These are phyloP conservation scores for Trididemnum nubilum DNA, from an alignment of 23 tunicate species.

Conservation along the genomic window DNA sequence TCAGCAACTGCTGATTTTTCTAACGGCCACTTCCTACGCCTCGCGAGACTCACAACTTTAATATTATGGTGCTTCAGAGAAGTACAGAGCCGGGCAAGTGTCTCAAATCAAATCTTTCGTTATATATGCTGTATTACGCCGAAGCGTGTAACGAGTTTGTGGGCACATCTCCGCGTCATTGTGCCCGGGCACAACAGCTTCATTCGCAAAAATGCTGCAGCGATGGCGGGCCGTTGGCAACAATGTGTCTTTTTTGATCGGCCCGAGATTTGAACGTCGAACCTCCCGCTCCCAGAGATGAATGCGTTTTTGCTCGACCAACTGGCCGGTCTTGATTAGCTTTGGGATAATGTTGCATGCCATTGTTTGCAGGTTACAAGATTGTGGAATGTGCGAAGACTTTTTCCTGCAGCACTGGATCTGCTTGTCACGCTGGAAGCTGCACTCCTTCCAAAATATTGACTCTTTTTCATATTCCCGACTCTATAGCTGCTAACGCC, in stretches of 20 bases:
- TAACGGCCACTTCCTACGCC: too few relatives aligned
- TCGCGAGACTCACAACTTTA: too few relatives aligned
- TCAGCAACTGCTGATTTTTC: too few relatives aligned
- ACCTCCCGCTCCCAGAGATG: background rate
- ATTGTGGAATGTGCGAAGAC: slow-evolving; percentile 46
- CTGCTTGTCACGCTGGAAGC: slow-evolving; percentile 88
- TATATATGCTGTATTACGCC: background rate
- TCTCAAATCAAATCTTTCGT: too few relatives aligned
- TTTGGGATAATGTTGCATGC: background rate
- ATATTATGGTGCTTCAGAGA: too few relatives aligned
- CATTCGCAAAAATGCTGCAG: background rate
- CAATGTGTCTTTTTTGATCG: background rate
- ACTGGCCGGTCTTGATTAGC: background rate
- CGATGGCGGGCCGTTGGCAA: background rate
- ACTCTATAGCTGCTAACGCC: slow-evolving; percentile 55
- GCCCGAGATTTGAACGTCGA: background rate
- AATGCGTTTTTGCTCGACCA: background rate
- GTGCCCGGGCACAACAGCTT: background rate
- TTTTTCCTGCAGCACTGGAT: slow-evolving; percentile 91
- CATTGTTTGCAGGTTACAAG: slow-evolving; percentile 65
- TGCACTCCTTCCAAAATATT: slow-evolving; percentile 78
- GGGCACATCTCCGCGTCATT: background rate
- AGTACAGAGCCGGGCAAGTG: too few relatives aligned
- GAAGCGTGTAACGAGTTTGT: background rate
- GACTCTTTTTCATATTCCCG: slow-evolving; percentile 45